Evolutionary conservation across 2,113 vertebrate genomes (phyloP), one percentile per base, ranked within the genome.

Genomic region (Lepidothrix coronata): DNA sequence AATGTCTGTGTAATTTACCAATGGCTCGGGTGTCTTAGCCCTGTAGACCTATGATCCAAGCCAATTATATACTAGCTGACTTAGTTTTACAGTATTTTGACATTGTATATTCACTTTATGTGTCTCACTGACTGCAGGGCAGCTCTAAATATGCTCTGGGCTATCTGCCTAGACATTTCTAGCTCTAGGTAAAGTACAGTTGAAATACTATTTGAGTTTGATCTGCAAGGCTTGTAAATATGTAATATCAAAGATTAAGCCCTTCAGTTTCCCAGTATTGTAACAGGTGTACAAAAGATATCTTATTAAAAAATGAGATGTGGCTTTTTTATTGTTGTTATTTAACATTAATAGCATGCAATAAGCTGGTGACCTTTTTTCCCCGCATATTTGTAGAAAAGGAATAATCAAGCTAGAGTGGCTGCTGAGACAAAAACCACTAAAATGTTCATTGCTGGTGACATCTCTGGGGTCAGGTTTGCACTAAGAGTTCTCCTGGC

Each of bases 171-270:
- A 96, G 96, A 97, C 94, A 84, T 93, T 93, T 97, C 85, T 97
- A 95, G 96, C 97, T 97, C 91, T 97, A 98, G 97, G 97, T 97
- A 96, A 98, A 98, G 95, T 97, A 73, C 89, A 83, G 93, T 88
- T 96, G 88, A 97, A 98, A 94, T 83, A 85, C 55, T 62, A 83
- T 91, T 97, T 96, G 85, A 83, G 92, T 91, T 97, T 98, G 94
- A 95, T 97, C 74, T 97, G 90, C 51, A 77, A 96, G 87, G 78
- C 83, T 93, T 94, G 93, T 95, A 96, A 96, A 96, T 86, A 93
- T 77, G 82, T 88, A 89, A 77, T 96, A 97, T 97, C 97, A 98
- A 98, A 98, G 86, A 84, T 71, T 72, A 89, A 83, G 54, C 55
- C 68, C 66, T 77, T 84, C 67, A 65, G 54, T 84, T 89, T 85